Evolutionary conservation across 92 coral and sea anemone genomes (phyloP).

Genomic region (Ricordea florida): DNA sequence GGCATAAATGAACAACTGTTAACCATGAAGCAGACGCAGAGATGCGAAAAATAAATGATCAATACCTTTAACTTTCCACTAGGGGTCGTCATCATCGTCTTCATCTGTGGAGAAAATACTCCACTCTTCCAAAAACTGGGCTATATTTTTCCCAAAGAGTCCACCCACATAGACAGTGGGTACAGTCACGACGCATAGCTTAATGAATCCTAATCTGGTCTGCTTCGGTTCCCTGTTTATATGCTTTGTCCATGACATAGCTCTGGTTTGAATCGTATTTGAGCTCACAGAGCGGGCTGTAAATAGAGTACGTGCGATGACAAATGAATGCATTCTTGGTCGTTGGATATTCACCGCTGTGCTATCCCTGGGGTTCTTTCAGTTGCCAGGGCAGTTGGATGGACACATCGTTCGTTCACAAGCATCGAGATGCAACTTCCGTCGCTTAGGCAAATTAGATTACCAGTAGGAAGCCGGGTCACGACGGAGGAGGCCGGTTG

Average conservation of each 20-base stretch:
- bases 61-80: too few species aligned
- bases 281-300: background rate
- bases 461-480: too few species aligned
- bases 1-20: too few species aligned
- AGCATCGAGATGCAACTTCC: too few species aligned
- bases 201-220: constrained; percentile 50
- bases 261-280: background rate
- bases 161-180: constrained; percentile 84
- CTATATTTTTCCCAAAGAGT: constrained; percentile 66
- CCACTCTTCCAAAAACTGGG: constrained; percentile 86
- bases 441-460: too few species aligned
- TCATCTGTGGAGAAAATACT: constrained; percentile 86
- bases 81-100: constrained; percentile 94
- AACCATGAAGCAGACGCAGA: too few species aligned
- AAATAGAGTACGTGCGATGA: constrained; percentile 14
- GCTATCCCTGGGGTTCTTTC: too few species aligned
- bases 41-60: too few species aligned
- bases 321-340: constrained; percentile 49
- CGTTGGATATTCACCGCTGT: too few species aligned
- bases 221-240: constrained; percentile 46
- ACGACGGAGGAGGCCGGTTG: background rate
- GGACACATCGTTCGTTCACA: too few species aligned
- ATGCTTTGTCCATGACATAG: constrained; percentile 10
- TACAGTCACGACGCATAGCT: constrained; percentile 33
- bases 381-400: too few species aligned